These are phyloP conservation scores for Venustoraphidia nigricollis DNA, from an alignment of 2,888 invertebrate species.

Conservation along the genomic window DNA sequence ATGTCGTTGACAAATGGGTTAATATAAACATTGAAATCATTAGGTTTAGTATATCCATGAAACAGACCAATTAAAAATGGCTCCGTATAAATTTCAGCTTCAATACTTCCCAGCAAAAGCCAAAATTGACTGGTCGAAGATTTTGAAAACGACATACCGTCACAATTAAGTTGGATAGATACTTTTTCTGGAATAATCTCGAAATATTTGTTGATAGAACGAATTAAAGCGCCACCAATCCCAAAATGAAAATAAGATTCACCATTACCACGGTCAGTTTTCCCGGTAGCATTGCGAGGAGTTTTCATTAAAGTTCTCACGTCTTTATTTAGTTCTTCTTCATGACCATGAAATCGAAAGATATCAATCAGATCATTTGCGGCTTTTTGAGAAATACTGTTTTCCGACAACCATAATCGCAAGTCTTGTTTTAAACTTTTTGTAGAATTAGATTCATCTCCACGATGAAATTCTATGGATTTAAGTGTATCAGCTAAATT, in stretches of 20 bases:
- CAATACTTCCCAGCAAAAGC: conserved; percentile 12
- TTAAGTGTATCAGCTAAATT: neutral
- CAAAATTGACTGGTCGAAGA: conserved; percentile 15
- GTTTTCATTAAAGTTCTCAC: conserved; percentile 9
- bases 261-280: conserved; percentile 4
- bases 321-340: conserved; percentile 3
- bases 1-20: conserved; percentile 12
- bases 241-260: conserved; percentile 10
- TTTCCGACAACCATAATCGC: neutral
- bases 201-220: conserved; percentile 7
- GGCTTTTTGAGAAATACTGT: neutral
- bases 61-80: conserved; percentile 9
- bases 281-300: conserved; percentile 4
- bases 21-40: conserved; percentile 11
- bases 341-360: neutral
- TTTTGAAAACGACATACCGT: conserved; percentile 13
- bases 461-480: neutral
- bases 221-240: conserved; percentile 5
- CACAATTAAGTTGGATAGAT: conserved; percentile 12
- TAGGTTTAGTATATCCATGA: conserved; percentile 11
- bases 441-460: neutral
- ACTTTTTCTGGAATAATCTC: conserved; percentile 3
- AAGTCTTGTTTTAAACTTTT: neutral
- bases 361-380: neutral
- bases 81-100: conserved; percentile 5